phyloP scores from a whole-genome alignment of 30 jellyfish, hydroid and myxozoan species.

The Turritopsis rubra region DNA sequence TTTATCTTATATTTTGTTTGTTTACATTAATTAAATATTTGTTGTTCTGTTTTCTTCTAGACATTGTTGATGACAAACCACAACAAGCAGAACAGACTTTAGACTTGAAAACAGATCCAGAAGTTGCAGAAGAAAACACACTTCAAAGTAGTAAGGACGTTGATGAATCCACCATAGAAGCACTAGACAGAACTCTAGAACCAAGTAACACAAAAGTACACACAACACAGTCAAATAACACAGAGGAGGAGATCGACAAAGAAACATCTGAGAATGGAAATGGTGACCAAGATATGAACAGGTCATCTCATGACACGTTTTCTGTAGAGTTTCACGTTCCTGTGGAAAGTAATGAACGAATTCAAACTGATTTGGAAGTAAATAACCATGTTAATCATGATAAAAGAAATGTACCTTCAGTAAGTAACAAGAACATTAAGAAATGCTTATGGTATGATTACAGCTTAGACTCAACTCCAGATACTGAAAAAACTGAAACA shows the following conservation, averaged over 20 bases:
- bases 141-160: not conserved
- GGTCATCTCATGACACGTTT: not conserved
- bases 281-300: not conserved
- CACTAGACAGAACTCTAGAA: not conserved
- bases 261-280: not conserved
- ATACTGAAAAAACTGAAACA: not conserved
- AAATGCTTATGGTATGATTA: conserved; percentile 4
- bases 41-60: not conserved
- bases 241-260: not conserved
- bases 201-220: not conserved
- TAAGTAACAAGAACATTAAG: not conserved
- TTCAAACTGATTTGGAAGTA: not conserved
- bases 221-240: not conserved
- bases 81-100: not conserved
- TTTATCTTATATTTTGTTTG: not conserved
- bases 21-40: too few species aligned
- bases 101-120: not conserved
- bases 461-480: not conserved
- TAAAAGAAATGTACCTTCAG: not conserved
- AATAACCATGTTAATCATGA: not conserved
- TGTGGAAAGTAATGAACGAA: not conserved
- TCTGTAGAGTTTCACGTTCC: not conserved
- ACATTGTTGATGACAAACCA: not conserved
- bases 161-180: not conserved
- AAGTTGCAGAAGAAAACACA: not conserved